These are phyloP conservation scores for Pomatostomus ruficeps DNA, from an alignment of 2,113 vertebrate genomes.

Conservation along the genomic window DNA sequence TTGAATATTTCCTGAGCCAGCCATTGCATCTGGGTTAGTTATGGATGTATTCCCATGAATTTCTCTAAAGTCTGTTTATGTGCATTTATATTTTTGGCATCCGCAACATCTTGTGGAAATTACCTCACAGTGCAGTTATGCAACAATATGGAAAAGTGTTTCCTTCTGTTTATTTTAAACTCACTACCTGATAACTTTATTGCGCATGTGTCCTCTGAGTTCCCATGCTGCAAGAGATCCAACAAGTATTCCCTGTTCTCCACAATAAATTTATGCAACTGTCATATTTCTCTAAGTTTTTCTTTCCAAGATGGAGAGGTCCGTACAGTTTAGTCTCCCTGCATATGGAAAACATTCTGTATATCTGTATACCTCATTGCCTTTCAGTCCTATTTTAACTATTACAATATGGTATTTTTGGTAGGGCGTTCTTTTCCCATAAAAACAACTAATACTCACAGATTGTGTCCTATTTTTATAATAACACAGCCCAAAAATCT, in stretches of 20 bases:
- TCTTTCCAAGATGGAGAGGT: not conserved
- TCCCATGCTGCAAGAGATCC: not conserved
- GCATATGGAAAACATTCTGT: not conserved
- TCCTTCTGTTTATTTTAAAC: constrained; percentile 44
- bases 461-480: not conserved
- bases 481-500: not conserved
- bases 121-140: constrained; percentile 31
- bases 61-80: constrained; percentile 12
- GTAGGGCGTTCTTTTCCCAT: not conserved
- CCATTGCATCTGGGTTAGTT: constrained; percentile 11
- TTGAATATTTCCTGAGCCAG: not conserved
- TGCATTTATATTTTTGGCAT: constrained; percentile 8
- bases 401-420: not conserved
- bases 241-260: not conserved
- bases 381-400: not conserved
- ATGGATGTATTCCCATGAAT: not conserved
- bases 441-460: not conserved
- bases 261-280: not conserved
- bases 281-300: not conserved
- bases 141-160: not conserved
- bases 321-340: not conserved
- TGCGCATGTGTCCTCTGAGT: not conserved
- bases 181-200: constrained; percentile 22
- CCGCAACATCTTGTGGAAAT: not conserved
- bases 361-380: not conserved